Percentiles rank a stretch among this genome's conserved stretches.
phyloP scores from a whole-genome alignment of 2,797 vertebrate genomes.

The Diplodus sargus region DNA sequence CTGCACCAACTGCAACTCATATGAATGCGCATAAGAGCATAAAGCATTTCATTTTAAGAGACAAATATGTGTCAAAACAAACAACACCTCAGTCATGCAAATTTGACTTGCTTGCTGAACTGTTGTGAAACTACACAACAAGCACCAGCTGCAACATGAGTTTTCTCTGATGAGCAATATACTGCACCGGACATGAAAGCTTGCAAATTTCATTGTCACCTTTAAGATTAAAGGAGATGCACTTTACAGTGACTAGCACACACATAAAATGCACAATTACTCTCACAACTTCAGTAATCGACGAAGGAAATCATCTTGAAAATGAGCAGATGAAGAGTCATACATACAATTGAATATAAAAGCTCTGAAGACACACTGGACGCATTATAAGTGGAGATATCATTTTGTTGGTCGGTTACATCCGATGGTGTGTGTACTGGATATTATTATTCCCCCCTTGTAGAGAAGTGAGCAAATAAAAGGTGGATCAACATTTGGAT shows the following conservation, averaged over 20 bases:
- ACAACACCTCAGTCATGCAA: neutral
- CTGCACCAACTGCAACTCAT: neutral
- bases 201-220: slow-evolving; percentile 9
- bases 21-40: neutral
- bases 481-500: too few species aligned
- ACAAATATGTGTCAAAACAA: neutral
- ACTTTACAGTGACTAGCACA: neutral
- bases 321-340: neutral
- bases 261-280: neutral
- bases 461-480: too few species aligned
- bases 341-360: neutral
- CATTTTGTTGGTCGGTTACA: neutral
- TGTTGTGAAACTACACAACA: neutral
- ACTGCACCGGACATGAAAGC: neutral
- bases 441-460: too few species aligned
- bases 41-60: slow-evolving; percentile 16
- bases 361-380: neutral
- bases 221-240: neutral
- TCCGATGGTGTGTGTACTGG: too few species aligned
- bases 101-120: neutral
- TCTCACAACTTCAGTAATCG: neutral
- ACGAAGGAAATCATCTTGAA: neutral
- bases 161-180: neutral
- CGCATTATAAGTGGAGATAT: neutral
- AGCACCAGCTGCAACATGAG: neutral